phyloP scores from a whole-genome alignment of 2,113 vertebrate genomes.

The Scomber scombrus region DNA sequence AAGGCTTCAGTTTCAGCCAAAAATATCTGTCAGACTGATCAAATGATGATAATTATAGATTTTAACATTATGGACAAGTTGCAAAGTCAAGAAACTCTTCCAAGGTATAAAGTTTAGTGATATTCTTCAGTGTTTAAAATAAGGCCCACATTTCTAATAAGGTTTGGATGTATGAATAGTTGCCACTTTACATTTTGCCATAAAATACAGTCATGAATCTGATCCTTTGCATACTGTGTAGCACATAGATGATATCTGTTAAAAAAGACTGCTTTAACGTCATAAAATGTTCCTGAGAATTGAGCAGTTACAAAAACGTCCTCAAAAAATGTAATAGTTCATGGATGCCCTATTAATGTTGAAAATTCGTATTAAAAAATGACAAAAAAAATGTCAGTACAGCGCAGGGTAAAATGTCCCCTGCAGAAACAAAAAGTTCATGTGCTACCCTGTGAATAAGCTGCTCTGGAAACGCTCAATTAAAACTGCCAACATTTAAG shows the following conservation, averaged over 20 bases:
- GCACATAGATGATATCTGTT: no score
- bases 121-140: neutral
- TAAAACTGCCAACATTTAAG: neutral
- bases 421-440: slow-evolving; percentile 20
- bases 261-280: slow-evolving; percentile 13
- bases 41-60: slow-evolving; percentile 3
- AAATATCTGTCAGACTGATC: slow-evolving; percentile 6
- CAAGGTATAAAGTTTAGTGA: no score
- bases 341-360: slow-evolving; percentile 9
- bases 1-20: neutral
- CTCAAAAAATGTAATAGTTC: slow-evolving; percentile 1
- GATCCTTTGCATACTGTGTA: no score
- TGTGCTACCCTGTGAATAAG: slow-evolving; percentile 13
- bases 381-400: slow-evolving; percentile 4
- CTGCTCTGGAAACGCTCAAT: slow-evolving; percentile 11
- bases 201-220: no score
- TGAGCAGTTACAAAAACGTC: slow-evolving; percentile 8
- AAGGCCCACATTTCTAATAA: neutral
- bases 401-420: slow-evolving; percentile 11
- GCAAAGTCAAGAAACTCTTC: neutral
- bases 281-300: slow-evolving; percentile 12
- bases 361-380: neutral
- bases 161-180: no score
- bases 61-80: neutral
- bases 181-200: neutral